Percentiles rank a stretch among this genome's conserved stretches.
Conservation (phyloP, 1,140 invertebrate genomes). For the Lasioglossum baleicum region DNA sequence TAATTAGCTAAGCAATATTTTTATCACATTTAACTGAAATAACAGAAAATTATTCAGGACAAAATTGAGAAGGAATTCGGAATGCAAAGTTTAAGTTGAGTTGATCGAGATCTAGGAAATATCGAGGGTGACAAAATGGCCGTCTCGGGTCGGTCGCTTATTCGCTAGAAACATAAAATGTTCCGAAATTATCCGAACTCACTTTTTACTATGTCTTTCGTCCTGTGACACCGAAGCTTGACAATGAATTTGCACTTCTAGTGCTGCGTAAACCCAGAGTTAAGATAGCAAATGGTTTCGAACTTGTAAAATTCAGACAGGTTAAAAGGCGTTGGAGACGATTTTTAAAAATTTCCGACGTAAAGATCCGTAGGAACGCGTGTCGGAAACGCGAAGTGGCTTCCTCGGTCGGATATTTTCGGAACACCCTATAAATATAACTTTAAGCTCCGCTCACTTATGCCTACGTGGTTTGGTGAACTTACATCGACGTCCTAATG, state of each 20-base stretch:
- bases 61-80: no score
- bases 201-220: background rate
- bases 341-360: background rate
- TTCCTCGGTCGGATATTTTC: constrained; percentile 27
- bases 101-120: no score
- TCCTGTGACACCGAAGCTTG: no score
- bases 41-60: no score
- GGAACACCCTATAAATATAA: constrained; percentile 34
- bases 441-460: constrained; percentile 41
- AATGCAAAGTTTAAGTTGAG: no score
- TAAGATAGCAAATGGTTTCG: no score
- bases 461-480: constrained; percentile 49
- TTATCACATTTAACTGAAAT: no score
- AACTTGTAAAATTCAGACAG: no score
- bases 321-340: no score
- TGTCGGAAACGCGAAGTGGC: background rate
- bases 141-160: constrained; percentile 30
- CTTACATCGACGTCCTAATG: constrained; percentile 57
- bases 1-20: no score
- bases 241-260: no score
- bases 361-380: background rate
- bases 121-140: background rate
- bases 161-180: constrained; percentile 14
- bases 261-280: no score
- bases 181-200: constrained; percentile 20